These are phyloP conservation scores for Coelopa frigida DNA, from an alignment of 1,140 invertebrate genomes.

Conservation along the genomic window DNA sequence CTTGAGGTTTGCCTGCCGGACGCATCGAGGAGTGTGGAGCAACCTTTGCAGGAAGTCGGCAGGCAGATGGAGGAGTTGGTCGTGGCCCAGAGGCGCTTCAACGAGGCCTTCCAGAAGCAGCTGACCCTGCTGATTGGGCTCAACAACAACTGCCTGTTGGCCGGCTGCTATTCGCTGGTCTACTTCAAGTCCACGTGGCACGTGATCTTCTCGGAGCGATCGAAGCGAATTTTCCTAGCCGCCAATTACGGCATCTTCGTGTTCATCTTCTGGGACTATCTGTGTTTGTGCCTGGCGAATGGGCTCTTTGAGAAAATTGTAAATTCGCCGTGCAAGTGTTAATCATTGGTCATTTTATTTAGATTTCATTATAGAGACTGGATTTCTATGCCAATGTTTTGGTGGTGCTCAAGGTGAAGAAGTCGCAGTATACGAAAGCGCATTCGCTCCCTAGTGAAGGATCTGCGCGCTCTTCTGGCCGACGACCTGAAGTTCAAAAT, in stretches of 20 bases:
- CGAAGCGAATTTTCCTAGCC: slow-evolving; percentile 29
- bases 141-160: slow-evolving; percentile 28
- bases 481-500: no score
- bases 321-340: no score
- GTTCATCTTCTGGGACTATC: slow-evolving; percentile 30
- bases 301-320: slow-evolving; percentile 21
- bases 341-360: no score
- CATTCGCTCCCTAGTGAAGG: no score
- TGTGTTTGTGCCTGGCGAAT: slow-evolving; percentile 18
- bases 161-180: slow-evolving; percentile 19
- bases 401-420: no score
- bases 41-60: background rate
- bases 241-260: slow-evolving; percentile 29
- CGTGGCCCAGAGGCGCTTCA: slow-evolving; percentile 9
- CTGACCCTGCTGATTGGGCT: slow-evolving; percentile 23
- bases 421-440: no score
- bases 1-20: slow-evolving; percentile 7
- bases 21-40: background rate
- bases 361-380: no score
- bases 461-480: no score
- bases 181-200: slow-evolving; percentile 29
- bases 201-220: slow-evolving; percentile 22
- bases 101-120: slow-evolving; percentile 17
- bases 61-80: slow-evolving; percentile 1
- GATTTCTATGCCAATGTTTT: no score